A percentile compares a stretch with the other conserved stretches of the same genome.
Evolutionary conservation across 2,888 invertebrate species (phyloP).

Genomic region (Antheraea assamensis): DNA sequence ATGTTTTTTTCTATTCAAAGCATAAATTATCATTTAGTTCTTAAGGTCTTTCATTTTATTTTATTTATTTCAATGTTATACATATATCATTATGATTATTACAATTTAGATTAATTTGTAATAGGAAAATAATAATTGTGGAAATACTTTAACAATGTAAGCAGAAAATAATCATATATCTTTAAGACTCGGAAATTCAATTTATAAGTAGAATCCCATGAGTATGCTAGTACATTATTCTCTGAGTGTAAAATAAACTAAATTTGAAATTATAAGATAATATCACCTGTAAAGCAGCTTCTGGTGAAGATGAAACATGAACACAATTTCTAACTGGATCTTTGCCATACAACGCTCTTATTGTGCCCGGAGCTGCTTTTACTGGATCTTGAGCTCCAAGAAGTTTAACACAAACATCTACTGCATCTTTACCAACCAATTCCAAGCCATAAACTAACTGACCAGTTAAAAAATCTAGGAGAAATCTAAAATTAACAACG

Average conservation of each 20-base stretch:
- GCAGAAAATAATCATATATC: no score
- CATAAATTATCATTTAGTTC: not conserved
- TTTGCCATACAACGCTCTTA: slow-evolving; percentile 86
- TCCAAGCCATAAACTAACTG: slow-evolving; percentile 88
- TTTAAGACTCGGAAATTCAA: no score
- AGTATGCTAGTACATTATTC: no score
- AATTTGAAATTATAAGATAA: not conserved
- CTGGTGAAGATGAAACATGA: slow-evolving; percentile 84
- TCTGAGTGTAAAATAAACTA: not conserved
- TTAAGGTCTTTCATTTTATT: no score
- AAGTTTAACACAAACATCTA: slow-evolving; percentile 81
- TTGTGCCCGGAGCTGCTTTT: slow-evolving; percentile 83
- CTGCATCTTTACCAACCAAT: slow-evolving; percentile 87
- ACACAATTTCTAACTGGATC: slow-evolving; percentile 86
- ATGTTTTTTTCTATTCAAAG: not conserved
- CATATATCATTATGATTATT: no score
- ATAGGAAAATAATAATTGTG: slow-evolving; percentile 55
- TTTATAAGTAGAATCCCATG: not conserved
- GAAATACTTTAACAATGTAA: no score
- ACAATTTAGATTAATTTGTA: slow-evolving; percentile 87
- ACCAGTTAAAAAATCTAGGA: slow-evolving; percentile 85
- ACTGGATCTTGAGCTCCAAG: slow-evolving; percentile 84
- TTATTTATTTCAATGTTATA: no score
- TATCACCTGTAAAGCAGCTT: slow-evolving; percentile 77
- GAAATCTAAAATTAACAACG: slow-evolving; percentile 61